Base-by-base conservation (phyloP, 2,888 invertebrate species). In the Drosophila flavopinicola region DNA sequence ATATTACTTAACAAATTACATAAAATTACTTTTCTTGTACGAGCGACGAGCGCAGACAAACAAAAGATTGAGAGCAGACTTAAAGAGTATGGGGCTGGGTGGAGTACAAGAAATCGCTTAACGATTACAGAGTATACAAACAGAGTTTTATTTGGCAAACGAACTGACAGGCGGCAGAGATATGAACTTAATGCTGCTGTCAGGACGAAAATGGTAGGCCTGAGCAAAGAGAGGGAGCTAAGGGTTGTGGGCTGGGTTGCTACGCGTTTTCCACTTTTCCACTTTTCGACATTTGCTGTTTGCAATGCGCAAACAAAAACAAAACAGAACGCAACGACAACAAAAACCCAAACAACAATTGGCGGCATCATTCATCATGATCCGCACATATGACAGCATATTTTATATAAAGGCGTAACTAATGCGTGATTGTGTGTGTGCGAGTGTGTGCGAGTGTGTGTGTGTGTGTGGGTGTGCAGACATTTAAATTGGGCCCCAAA, bases 1-100 rank as follows among this genome's bases (percentile, higher is more conserved):
- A 72, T 87, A 78, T 83, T 87, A 85, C 87, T 87, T 83, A 83
- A 83, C 87, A 83, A 83, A 83, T 83, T 83, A 87, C 83, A 87
- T 85, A 83, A 87, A 83, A 85, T 82, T 87, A 83, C 87, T 83
- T 85, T 85, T 67, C 78, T 85, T 65, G 70, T 70, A 51, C 65
- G 58, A 59, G 56, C 48, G n/a, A 54, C 20, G 57, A 59, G 56
- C 48, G n/a, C 52, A 2, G 57, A 58, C 71, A 72, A 75, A 77
- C 70, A 75, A 83, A 71, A 59, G 63, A 42, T 37, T 30, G 20
- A 33, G 7, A 1, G n/a, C 20, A 20, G 20, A 4, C 20, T 20
- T 3, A 15, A 24, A 33, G 42, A 29, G 41, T 10, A 27, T 1
- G 35, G 9, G 13, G 15, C 37, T 3, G 10, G 29, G 6, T n/a